phyloP scores from a whole-genome alignment of 2,888 invertebrate genomes.

The Epinotia nisella region DNA sequence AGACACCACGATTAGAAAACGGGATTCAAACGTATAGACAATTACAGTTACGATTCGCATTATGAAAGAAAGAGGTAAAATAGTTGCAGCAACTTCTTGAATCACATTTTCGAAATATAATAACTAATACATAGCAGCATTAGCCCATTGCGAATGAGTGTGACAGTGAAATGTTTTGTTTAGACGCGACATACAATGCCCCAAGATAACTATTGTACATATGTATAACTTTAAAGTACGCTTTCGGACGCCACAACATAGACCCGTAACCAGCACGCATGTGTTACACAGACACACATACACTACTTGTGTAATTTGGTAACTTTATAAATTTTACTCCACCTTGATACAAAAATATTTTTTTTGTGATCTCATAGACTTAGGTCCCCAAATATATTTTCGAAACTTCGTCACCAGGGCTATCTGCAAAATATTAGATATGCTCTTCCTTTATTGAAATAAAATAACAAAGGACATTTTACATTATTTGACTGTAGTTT shows the following conservation, averaged over 20 bases:
- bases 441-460: conserved; percentile 21
- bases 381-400: conserved; percentile 32
- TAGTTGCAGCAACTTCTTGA: too few species aligned
- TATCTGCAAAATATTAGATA: conserved; percentile 42
- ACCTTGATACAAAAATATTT: conserved; percentile 37
- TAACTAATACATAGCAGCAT: not conserved
- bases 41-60: too few species aligned
- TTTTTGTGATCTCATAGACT: conserved; percentile 37
- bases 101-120: too few species aligned
- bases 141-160: not conserved
- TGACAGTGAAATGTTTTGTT: not conserved
- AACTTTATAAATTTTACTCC: conserved; percentile 28
- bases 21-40: not conserved
- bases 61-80: too few species aligned
- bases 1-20: not conserved
- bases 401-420: conserved; percentile 37
- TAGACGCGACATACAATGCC: conserved; percentile 7
- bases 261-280: conserved; percentile 35
- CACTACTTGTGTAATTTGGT: conserved; percentile 1
- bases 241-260: conserved; percentile 37
- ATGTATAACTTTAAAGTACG: not conserved
- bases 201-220: not conserved
- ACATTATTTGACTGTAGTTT: not conserved
- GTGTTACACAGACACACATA: conserved; percentile 24
- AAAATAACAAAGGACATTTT: not conserved